A percentile compares a stretch with the other conserved stretches of the same genome.
These are phyloP conservation scores for Chaetodon auriga DNA, from an alignment of 2,113 vertebrate species.

Conservation along the genomic window DNA sequence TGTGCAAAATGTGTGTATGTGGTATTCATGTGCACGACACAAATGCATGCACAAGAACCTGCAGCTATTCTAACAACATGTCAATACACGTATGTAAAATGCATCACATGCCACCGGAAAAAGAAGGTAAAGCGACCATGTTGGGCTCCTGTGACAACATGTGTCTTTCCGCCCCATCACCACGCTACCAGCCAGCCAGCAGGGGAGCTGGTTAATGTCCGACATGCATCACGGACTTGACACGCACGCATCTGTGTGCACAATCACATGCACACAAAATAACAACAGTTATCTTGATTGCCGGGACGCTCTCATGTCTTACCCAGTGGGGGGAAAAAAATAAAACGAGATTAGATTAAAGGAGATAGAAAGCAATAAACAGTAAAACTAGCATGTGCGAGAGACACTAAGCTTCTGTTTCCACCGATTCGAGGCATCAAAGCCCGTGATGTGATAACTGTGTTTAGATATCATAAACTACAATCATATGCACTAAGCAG, in stretches of 20 bases:
- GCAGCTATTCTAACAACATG: not conserved
- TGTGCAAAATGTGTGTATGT: not conserved
- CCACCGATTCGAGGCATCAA: constrained; percentile 9
- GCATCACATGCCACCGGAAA: not conserved
- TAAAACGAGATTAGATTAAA: constrained; percentile 52
- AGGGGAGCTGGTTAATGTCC: constrained; percentile 57
- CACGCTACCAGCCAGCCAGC: constrained; percentile 45
- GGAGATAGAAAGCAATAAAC: constrained; percentile 25
- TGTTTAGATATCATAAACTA: constrained; percentile 51
- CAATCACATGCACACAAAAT: constrained; percentile 36
- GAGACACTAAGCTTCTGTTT: constrained; percentile 29
- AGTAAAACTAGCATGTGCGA: constrained; percentile 4
- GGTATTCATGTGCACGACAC: not conserved
- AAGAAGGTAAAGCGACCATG: not conserved
- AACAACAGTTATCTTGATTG: constrained; percentile 35
- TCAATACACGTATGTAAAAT: not conserved
- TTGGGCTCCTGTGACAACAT: constrained; percentile 26
- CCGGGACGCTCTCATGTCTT: constrained; percentile 26
- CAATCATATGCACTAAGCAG: constrained; percentile 39
- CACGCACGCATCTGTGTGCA: constrained; percentile 39
- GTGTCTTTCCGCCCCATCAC: constrained; percentile 49
- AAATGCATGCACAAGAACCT: not conserved
- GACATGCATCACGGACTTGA: constrained; percentile 57
- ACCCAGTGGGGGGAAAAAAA: constrained; percentile 32
- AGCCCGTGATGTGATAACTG: constrained; percentile 46